Evolutionary conservation across 2,113 vertebrate genomes (phyloP).

Genomic region (Phylloscopus whistleri): DNA sequence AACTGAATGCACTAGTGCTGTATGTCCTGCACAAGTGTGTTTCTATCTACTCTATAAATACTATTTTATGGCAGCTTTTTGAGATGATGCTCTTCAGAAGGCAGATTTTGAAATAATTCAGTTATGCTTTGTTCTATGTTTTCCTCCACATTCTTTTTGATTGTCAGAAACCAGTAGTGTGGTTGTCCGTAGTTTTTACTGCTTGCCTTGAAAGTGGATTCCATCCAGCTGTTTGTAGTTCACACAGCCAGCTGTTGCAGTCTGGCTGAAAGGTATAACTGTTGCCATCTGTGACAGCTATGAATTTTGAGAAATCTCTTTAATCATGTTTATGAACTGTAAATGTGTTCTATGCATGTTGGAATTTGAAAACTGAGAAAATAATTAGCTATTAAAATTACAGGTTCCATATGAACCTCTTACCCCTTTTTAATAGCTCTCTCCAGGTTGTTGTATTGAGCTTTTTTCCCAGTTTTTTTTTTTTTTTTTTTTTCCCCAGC

Average conservation of each 20-base stretch:
- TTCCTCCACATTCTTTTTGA: not conserved
- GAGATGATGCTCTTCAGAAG: not conserved
- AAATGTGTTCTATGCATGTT: not conserved
- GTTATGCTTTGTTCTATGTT: not conserved
- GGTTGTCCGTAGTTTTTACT: not conserved
- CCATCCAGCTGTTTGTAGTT: constrained; percentile 44
- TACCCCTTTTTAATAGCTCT: not conserved
- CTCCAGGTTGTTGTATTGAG: not conserved
- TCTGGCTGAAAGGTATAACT: not conserved
- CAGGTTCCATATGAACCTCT: not conserved
- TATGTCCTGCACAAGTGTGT: not conserved
- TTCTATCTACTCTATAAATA: not conserved
- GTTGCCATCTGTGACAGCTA: constrained; percentile 23
- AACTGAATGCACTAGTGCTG: not conserved
- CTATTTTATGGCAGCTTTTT: not conserved
- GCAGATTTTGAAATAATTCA: not conserved
- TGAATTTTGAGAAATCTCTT: constrained; percentile 54
- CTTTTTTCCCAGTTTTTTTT: not conserved
- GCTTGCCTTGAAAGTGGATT: constrained; percentile 10
- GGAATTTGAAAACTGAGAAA: constrained; percentile 37
- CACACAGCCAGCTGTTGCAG: constrained; percentile 51
- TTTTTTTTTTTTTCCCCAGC: not conserved
- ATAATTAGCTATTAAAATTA: not conserved
- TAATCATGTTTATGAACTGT: constrained; percentile 39
- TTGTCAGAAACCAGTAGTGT: not conserved